phyloP scores from a whole-genome alignment of 2,797 vertebrate species.

The Melanotaenia parkinsoni region DNA sequence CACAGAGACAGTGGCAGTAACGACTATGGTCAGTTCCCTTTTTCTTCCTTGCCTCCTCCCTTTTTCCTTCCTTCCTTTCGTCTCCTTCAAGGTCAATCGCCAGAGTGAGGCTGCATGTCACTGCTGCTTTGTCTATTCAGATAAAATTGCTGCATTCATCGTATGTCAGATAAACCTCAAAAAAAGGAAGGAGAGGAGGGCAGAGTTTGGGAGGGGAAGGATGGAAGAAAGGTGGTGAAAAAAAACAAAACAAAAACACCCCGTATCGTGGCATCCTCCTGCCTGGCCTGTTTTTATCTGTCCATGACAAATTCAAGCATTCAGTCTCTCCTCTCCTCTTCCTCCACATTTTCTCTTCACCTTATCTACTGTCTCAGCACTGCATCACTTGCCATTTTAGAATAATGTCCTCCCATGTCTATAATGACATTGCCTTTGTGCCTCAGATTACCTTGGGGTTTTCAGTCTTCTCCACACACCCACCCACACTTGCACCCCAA shows the following conservation, averaged over 20 bases:
- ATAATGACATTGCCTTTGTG: slow-evolving; percentile 86
- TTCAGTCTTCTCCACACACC: slow-evolving; percentile 46
- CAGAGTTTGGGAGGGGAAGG: slow-evolving; percentile 47
- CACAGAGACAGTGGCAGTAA: slow-evolving; percentile 44
- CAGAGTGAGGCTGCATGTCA: slow-evolving; percentile 79
- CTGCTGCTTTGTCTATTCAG: slow-evolving; percentile 84
- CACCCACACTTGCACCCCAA: slow-evolving; percentile 11
- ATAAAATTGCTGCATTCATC: slow-evolving; percentile 86
- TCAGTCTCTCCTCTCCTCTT: slow-evolving; percentile 76
- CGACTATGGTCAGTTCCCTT: slow-evolving; percentile 45
- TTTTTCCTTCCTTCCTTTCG: slow-evolving; percentile 56
- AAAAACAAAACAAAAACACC: slow-evolving; percentile 48
- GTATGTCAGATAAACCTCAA: slow-evolving; percentile 86
- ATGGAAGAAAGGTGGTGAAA: slow-evolving; percentile 48
- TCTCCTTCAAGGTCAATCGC: slow-evolving; percentile 84
- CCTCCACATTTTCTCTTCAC: slow-evolving; percentile 81
- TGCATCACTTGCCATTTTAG: slow-evolving; percentile 85
- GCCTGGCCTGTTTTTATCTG: slow-evolving; percentile 84
- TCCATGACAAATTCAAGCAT: slow-evolving; percentile 84
- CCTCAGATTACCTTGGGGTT: slow-evolving; percentile 85
- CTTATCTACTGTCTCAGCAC: slow-evolving; percentile 86
- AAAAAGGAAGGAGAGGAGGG: slow-evolving; percentile 61
- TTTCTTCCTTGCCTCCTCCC: slow-evolving; percentile 51
- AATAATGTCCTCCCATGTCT: slow-evolving; percentile 85
- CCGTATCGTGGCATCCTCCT: slow-evolving; percentile 76